Base-by-base conservation (phyloP, 2,113 vertebrate genomes). In the Larimichthys polyactis region DNA sequence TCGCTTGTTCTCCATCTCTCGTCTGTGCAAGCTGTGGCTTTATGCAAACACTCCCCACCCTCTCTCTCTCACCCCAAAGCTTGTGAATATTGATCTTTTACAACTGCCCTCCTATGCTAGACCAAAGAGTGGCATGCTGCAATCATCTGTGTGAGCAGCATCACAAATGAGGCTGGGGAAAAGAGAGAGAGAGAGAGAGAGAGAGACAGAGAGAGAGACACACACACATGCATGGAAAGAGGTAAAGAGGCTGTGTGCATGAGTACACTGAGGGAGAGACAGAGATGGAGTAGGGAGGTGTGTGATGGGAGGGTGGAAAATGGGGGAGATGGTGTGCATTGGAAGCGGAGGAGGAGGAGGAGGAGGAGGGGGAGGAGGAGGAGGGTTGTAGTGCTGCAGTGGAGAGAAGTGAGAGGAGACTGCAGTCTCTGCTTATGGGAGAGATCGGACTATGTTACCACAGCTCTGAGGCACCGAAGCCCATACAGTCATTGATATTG, bases 141-240 rank as follows among this genome's bases (percentile, higher is more conserved):
- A 94, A 93, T 93, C 91, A 89, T 89, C 79, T 89, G 91, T 94
- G 94, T 95, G 95, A 94, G 88, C 91, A 92, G 95, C 94, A 95
- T 96, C 79, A 14, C 69, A 91, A 94, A 96, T 95, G 90, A 95
- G 94, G 67, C 24, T 79, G 65, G 72, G 59, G 72, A 3, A 58
- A 10, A 44, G 44, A 46, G 27, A 48, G 66, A 70, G 24, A 69
- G 71, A 71, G 75, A 48, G 74, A 58, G 27, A 48, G 66, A 70
- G n/a, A 69, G 71, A 68, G 75, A 48, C 36, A 48, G 66, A 70
- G 24, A 69, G 71, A 71, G 75, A 48, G 74, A 58, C 27, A 27
- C 27, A 27, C 27, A 27, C 27, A 27, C 27, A 27, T 27, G 27
- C 27, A 27, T 27, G 27, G 70, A 83, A 67, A 81, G 22, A 72